Evolutionary conservation across 1,140 invertebrate genomes (phyloP), one percentile per base, ranked within the genome.

Genomic region (Drosophila santomea): DNA sequence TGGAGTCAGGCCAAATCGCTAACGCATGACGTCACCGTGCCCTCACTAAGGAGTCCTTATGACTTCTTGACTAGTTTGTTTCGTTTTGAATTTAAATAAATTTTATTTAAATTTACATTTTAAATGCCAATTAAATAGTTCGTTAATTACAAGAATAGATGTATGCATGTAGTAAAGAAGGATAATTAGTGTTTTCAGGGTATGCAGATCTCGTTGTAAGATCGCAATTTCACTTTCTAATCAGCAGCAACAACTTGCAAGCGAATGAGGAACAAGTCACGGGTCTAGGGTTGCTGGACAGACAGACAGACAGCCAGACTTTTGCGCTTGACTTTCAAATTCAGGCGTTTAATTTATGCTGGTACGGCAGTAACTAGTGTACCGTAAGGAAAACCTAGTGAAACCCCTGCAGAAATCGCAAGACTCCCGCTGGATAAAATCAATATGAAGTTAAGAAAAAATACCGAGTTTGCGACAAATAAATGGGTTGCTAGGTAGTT

Each of bases 291-390:
- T 17, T 25, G 43, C n/a, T 17, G 62, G 25, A 25, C 20, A 44
- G 41, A 36, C 28, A 51, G 36, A 35, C 61, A 36, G 38, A 39
- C 47, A 44, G 45, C 28, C 39, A 12, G 50, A 60, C 60, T 69
- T 83, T 68, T 81, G 78, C 55, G 69, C 69, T 82, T 88, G 82
- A 86, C 78, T 86, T 86, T 83, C 80, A 72, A 77, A 78, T 74
- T 60, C 64, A 58, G 78, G 56, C 73, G 64, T 58, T 76, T 80
- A 89, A 89, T 84, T 88, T 88, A 88, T 88, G 84, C 84, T 74
- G 84, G 85, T 66, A 71, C 60, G 15, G 50, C 39, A 66, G 73
- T 38, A 68, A 76, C 72, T 55, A 52, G 50, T 64, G 66, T 66
- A 59, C 71, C 64, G 71, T 66, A 44, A 67, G 47, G 20, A 36